These are phyloP conservation scores for Fulica atra DNA, from an alignment of 2,113 vertebrate species.

Conservation along the genomic window DNA sequence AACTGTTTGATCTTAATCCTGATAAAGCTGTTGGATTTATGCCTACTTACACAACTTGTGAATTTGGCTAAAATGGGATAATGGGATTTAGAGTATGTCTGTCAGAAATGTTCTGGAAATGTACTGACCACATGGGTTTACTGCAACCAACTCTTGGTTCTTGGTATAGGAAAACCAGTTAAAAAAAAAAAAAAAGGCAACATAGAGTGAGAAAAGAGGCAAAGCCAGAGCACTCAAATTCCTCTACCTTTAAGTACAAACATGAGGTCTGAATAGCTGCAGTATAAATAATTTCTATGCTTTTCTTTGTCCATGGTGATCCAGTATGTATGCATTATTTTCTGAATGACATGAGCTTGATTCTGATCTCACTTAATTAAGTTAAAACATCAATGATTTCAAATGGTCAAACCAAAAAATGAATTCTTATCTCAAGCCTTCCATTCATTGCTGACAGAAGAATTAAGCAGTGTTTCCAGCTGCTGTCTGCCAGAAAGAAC, in stretches of 20 bases:
- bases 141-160: conserved; percentile 4
- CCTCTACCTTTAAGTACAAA: background rate
- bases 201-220: background rate
- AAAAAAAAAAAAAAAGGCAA: background rate
- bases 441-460: background rate
- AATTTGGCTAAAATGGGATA: background rate
- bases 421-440: background rate
- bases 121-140: background rate
- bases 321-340: background rate
- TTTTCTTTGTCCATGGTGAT: background rate
- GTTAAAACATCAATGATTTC: background rate
- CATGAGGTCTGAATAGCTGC: background rate
- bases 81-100: background rate
- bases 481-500: background rate
- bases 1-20: background rate
- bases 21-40: background rate
- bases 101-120: background rate
- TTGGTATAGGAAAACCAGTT: conserved; percentile 11
- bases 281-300: background rate
- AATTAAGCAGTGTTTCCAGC: background rate
- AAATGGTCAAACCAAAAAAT: background rate
- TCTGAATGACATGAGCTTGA: background rate
- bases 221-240: background rate
- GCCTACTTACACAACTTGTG: background rate
- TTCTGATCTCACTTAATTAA: background rate